phyloP scores from a whole-genome alignment of 2,888 invertebrate genomes.

The Eudasyphora cyanicolor region DNA sequence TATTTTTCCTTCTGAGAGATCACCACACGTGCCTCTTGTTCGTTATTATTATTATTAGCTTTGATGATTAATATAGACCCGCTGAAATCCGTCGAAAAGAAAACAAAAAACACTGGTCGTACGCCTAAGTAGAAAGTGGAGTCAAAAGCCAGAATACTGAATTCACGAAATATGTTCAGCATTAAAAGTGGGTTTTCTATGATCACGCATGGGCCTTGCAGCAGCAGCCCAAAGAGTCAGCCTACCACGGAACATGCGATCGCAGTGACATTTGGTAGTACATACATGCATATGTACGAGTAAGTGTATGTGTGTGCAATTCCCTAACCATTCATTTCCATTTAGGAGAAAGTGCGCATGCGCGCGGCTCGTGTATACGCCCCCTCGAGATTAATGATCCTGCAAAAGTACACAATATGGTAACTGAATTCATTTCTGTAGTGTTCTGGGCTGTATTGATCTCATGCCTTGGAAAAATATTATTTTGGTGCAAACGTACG shows the following conservation, averaged over 20 bases:
- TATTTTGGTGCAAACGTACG: slow-evolving; percentile 16
- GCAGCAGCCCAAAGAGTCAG: slow-evolving; percentile 19
- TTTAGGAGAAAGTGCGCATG: slow-evolving; percentile 64
- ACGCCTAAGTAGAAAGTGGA: slow-evolving; percentile 22
- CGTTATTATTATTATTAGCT: background rate
- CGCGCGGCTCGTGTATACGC: slow-evolving; percentile 70
- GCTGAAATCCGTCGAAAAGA: background rate
- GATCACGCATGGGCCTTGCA: slow-evolving; percentile 41
- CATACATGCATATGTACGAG: background rate
- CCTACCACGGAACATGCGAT: too few relatives aligned
- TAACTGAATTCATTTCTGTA: background rate
- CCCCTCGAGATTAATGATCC: slow-evolving; percentile 74
- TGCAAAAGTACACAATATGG: slow-evolving; percentile 20
- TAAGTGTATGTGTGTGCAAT: background rate
- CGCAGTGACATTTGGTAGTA: too few relatives aligned
- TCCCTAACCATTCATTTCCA: slow-evolving; percentile 46
- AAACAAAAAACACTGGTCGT: slow-evolving; percentile 44
- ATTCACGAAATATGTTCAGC: slow-evolving; percentile 72
- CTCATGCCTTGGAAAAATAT: slow-evolving; percentile 43
- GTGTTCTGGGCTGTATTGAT: background rate
- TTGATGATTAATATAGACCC: background rate
- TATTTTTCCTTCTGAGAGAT: too few relatives aligned
- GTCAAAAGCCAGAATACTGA: slow-evolving; percentile 64
- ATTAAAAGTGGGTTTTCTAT: slow-evolving; percentile 65
- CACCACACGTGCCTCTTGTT: slow-evolving; percentile 42